Percentiles rank a stretch among this genome's conserved stretches.
These are phyloP conservation scores for Macroramphosus scolopax DNA, from an alignment of 2,797 vertebrate species.

Conservation along the genomic window DNA sequence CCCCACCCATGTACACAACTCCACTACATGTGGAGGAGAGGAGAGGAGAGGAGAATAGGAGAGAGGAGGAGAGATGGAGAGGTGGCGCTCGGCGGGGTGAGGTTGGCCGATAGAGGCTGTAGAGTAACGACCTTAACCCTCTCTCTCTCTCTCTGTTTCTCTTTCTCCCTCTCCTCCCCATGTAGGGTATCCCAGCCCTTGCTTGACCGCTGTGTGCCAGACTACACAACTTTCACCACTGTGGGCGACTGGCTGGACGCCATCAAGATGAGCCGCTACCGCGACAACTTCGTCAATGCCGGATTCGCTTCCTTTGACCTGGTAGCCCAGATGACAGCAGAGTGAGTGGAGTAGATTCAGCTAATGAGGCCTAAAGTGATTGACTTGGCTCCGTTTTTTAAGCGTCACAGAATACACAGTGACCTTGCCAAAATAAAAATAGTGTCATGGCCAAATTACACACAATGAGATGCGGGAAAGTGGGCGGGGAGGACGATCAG, in stretches of 20 bases:
- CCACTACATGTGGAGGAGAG: constrained; percentile 50
- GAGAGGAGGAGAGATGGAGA: constrained; percentile 70
- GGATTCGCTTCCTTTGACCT: constrained; percentile 98
- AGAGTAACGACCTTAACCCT: constrained; percentile 77
- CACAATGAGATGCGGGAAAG: constrained; percentile 23
- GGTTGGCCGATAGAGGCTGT: constrained; percentile 70
- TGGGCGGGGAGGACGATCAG: constrained; percentile 6
- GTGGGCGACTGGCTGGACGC: constrained; percentile 98
- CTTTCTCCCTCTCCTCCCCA: constrained; percentile 42
- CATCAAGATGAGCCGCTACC: constrained; percentile 99
- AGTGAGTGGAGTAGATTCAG: constrained; percentile 71
- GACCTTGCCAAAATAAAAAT: constrained; percentile 52
- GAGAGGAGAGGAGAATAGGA: constrained; percentile 46
- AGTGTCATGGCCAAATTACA: constrained; percentile 28
- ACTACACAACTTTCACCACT: constrained; percentile 98
- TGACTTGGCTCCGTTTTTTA: constrained; percentile 41
- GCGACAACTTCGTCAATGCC: constrained; percentile 95
- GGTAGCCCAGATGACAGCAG: constrained; percentile 97
- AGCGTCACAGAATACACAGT: constrained; percentile 43
- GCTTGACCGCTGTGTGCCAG: constrained; percentile 95
- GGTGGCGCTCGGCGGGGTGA: constrained; percentile 72
- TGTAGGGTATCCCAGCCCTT: constrained; percentile 94
- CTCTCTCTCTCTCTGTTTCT: constrained; percentile 72
- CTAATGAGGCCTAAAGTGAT: constrained; percentile 51
- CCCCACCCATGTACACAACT: constrained; percentile 36